A percentile compares a stretch with the other conserved stretches of the same genome.
phyloP scores from a whole-genome alignment of 1,140 invertebrate genomes.

The Pteromalus puparum region DNA sequence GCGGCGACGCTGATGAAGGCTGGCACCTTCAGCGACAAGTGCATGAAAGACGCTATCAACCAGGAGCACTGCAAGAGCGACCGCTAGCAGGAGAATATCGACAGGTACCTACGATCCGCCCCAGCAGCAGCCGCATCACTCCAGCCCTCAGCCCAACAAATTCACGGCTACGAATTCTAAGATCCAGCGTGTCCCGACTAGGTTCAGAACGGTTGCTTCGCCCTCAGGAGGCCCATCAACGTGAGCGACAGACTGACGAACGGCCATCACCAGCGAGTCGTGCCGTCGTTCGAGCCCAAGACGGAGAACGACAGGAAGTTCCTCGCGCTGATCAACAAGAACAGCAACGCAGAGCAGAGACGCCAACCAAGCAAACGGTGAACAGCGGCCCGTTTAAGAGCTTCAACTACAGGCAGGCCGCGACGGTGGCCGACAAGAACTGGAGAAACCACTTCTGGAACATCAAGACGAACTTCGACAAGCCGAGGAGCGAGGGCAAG shows the following conservation, averaged over 20 bases:
- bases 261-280: constrained; percentile 65
- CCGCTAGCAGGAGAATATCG: constrained; percentile 59
- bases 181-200: constrained; percentile 83
- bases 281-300: constrained; percentile 85
- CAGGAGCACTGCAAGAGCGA: constrained; percentile 64
- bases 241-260: constrained; percentile 73
- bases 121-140: constrained; percentile 60
- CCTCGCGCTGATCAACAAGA: constrained; percentile 87
- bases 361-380: constrained; percentile 57
- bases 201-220: constrained; percentile 69
- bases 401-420: constrained; percentile 61
- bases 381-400: constrained; percentile 62
- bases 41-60: constrained; percentile 71
- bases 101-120: too few relatives aligned
- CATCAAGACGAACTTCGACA: constrained; percentile 90
- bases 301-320: constrained; percentile 91
- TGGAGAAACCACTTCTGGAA: constrained; percentile 89
- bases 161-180: constrained; percentile 83
- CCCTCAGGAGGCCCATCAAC: constrained; percentile 77
- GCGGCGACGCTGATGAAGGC: not conserved
- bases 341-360: constrained; percentile 70
- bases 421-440: constrained; percentile 73
- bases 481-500: constrained; percentile 47
- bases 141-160: constrained; percentile 69
- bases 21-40: constrained; percentile 62